Evolutionary conservation across 2,888 invertebrate genomes (phyloP), one percentile per base, ranked within the genome.

Genomic region (Leucophora obtusa): DNA sequence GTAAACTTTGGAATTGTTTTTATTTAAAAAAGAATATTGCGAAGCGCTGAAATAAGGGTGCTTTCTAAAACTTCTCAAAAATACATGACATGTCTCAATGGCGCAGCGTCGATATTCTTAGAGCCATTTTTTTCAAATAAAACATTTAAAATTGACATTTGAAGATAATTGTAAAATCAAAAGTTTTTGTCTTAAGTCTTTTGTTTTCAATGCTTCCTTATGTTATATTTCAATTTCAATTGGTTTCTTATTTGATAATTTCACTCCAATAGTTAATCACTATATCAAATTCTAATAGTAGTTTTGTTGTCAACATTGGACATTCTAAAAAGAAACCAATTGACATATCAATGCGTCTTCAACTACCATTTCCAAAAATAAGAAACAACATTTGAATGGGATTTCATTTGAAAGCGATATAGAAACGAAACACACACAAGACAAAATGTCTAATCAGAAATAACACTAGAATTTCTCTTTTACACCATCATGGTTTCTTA

Each of bases 311-410:
- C 81, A 81, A 58, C 73, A 59, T 68, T 56, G 50, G 77, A 81
- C 73, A 77, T 76, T 77, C 77, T 69, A 56, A 76, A 72, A 62
- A 68, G 74, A 50, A 76, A 69, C 68, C 79, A 70, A 77, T 82
- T 83, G 83, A 83, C 83, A 83, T 82, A 81, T 83, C 82, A 83
- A 82, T 83, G 82, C 75, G 74, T 73, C 72, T 14, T 17, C 47
- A 58, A 38, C 60, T 56, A 58, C 17, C 43, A 50, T 33, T 63
- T 51, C 63, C 35, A 53, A 51, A 38, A 73, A 33, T 11, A 66
- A 33, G 5, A 28, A 65, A 21, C 56, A 33, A 1, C 38, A 14
- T 58, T 21, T 18, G 11, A 21, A 21, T 47, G 18, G 70, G 15
- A 71, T 74, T 69, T 53, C 51, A 53, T 68, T 62, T 51, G 62